Evolutionary conservation across 2,888 invertebrate species (phyloP), one percentile per base, ranked within the genome.

Genomic region (Agrochola lota): DNA sequence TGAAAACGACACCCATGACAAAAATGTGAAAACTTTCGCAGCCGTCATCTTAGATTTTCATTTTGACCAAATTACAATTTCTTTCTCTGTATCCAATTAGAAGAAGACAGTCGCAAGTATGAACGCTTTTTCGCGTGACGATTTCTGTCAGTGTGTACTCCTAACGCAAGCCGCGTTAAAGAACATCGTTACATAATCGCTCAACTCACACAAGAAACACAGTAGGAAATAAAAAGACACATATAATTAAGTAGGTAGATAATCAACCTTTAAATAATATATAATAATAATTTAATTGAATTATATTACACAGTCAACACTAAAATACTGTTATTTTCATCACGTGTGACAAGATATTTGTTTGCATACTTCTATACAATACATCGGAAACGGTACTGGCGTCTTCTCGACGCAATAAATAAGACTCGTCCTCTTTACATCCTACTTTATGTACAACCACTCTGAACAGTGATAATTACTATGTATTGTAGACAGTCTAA

Each of bases 281-380:
- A 96, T 95, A 94, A 92, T 91, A 94, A 95, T 96, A 96, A 96
- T 95, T 96, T 96, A 96, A 94, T 93, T 93, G 93, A 94, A 95
- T 94, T 95, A 95, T 93, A 94, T 93, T 94, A 96, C 94, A 96
- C 95, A 96, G 96, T 96, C 96, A 96, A 95, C 90, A 92, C 94
- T 96, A 96, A 95, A 96, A 95, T 96, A 96, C 96, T 96, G 96
- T 93, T 93, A 92, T 91, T 90, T 94, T 95, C 93, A 93, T 92
- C 87, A 87, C 95, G 93, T 94, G 94, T 88, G 89, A 92, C 91
- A 92, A 91, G 91, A 93, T 90, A 92, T 89, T 89, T 46, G 57
- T 75, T 88, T 89, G 88, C 90, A 93, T 95, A 96, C 95, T 95
- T 95, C 89, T 92, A 93, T 91, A 94, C 95, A 95, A 95, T 95